phyloP scores from a whole-genome alignment of 2,888 invertebrate species.

The Andrena flavipes region DNA sequence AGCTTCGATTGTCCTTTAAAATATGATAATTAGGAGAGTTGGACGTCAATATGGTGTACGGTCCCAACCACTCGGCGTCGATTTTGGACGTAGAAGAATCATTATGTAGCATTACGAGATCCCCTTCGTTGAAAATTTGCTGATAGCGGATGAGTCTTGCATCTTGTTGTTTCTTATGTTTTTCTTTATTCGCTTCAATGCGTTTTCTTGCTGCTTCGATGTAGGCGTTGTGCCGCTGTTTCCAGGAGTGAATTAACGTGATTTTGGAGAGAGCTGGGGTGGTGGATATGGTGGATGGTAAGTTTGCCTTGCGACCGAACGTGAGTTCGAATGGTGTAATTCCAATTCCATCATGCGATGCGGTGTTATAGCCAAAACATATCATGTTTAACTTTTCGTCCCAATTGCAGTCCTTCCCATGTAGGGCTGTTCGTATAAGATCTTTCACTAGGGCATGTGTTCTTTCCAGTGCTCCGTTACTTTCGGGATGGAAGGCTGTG shows the following conservation, averaged over 20 bases:
- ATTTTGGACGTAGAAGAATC: background rate
- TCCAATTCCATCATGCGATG: background rate
- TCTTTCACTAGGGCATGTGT: background rate
- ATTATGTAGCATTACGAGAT: background rate
- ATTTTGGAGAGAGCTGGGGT: background rate
- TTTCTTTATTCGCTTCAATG: background rate
- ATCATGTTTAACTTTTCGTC: background rate
- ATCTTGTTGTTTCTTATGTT: background rate
- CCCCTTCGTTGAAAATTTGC: background rate
- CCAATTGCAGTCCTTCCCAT: background rate
- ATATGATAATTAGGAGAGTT: conserved; percentile 1
- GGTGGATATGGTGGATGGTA: background rate
- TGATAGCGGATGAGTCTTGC: background rate
- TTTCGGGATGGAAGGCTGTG: background rate
- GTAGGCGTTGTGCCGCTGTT: background rate
- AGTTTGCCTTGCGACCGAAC: background rate
- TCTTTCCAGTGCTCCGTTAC: background rate
- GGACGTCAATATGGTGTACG: background rate
- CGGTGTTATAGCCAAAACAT: background rate
- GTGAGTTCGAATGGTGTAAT: background rate
- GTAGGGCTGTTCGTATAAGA: background rate
- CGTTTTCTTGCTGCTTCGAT: background rate
- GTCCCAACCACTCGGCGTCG: conserved; percentile 12
- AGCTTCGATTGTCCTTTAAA: background rate
- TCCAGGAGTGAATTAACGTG: background rate